These are phyloP conservation scores for Chelonoidis abingdonii DNA, from an alignment of 2,113 vertebrate genomes.

Conservation along the genomic window DNA sequence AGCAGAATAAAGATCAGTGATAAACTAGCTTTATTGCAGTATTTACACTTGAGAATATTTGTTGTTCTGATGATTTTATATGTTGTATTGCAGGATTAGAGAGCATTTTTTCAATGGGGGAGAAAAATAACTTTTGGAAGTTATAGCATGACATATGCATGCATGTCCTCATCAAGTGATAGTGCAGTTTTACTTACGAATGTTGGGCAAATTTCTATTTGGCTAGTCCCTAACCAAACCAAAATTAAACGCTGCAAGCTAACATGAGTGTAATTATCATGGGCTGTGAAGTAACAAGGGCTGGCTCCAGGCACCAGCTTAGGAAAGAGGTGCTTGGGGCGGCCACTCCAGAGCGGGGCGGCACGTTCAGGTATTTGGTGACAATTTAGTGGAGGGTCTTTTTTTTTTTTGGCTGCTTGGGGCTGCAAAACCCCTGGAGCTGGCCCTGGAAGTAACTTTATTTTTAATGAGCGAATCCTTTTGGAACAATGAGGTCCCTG, in stretches of 20 bases:
- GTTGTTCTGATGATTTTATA: not conserved
- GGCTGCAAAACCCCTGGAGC: too few species aligned
- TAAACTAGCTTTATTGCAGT: slow-evolving; percentile 8
- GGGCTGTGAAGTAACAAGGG: not conserved
- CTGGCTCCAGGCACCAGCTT: too few species aligned
- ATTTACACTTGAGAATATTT: slow-evolving; percentile 19
- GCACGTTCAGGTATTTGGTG: too few species aligned
- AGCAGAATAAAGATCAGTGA: slow-evolving; percentile 18
- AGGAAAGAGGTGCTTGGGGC: too few species aligned
- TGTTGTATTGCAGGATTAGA: not conserved
- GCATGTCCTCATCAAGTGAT: not conserved
- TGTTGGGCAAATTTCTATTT: too few species aligned
- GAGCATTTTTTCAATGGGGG: not conserved
- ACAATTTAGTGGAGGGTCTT: too few species aligned
- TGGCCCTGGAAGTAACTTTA: not conserved
- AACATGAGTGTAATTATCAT: not conserved
- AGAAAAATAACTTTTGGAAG: not conserved
- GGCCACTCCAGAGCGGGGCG: too few species aligned
- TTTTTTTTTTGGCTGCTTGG: too few species aligned
- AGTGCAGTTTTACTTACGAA: too few species aligned
- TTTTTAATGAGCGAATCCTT: not conserved
- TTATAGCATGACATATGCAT: not conserved
- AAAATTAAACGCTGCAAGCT: not conserved
- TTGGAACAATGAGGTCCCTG: not conserved
- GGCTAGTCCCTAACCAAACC: not conserved